phyloP scores from a whole-genome alignment of 2,113 vertebrate genomes.

The Cinclus cinclus region DNA sequence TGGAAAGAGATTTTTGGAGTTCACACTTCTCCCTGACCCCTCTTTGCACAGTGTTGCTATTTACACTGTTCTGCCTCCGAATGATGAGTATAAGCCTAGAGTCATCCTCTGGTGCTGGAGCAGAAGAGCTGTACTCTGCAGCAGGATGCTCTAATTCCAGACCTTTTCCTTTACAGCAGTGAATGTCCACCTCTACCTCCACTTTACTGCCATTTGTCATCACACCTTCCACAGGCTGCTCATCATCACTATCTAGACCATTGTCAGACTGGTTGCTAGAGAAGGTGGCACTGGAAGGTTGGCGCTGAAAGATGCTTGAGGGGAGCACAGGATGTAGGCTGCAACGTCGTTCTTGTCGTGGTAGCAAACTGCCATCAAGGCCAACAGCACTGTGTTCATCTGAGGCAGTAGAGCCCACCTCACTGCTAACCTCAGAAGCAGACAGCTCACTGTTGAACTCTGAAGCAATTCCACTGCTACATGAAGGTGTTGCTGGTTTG shows the following conservation, averaged over 20 bases:
- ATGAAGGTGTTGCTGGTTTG: conserved; percentile 81
- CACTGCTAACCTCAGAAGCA: conserved; percentile 94
- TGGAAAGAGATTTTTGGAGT: conserved; percentile 90
- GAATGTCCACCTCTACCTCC: conserved; percentile 97
- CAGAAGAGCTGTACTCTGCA: neutral
- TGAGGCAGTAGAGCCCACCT: conserved; percentile 93
- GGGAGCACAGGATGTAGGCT: conserved; percentile 87
- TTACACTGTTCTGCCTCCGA: conserved; percentile 87
- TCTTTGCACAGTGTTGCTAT: conserved; percentile 80
- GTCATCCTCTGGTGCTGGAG: conserved; percentile 62
- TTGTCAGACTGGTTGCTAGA: conserved; percentile 96
- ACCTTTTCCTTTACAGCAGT: conserved; percentile 84
- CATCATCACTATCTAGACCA: conserved; percentile 93
- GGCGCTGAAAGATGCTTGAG: conserved; percentile 85
- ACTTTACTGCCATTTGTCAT: conserved; percentile 92
- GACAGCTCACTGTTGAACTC: conserved; percentile 94
- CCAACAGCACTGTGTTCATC: conserved; percentile 84
- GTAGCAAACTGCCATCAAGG: conserved; percentile 66
- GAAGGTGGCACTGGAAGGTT: conserved; percentile 90
- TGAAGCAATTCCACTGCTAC: conserved; percentile 87
- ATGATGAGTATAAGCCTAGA: conserved; percentile 71
- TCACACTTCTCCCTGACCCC: conserved; percentile 83
- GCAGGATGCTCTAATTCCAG: conserved; percentile 47
- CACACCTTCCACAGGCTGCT: conserved; percentile 88
- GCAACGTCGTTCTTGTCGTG: conserved; percentile 86